Evolutionary conservation across 2,888 invertebrate genomes (phyloP), one percentile per base, ranked within the genome.

Genomic region (Tiphia femorata): DNA sequence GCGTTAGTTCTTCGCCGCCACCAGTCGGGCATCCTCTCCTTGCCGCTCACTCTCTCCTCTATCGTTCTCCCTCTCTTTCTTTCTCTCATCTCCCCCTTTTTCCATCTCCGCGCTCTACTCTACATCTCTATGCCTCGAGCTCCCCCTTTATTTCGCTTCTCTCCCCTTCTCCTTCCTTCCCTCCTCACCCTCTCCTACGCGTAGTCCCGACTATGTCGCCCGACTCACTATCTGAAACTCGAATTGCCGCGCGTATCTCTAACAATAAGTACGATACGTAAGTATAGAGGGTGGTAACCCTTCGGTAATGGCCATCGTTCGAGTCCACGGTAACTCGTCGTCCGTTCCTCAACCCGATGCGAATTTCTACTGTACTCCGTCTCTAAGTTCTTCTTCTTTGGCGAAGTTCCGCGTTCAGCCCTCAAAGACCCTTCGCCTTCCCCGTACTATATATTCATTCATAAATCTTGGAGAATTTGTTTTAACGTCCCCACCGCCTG

Each of bases 181-280:
- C 2, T 8, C 1, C 33, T 33, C 33, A 14, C 1, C 50, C 43
- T 7, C 51, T 48, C 10, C 43, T 50, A 33, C 30, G 17, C 17
- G 19, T 19, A 19, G 33, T n/a, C n/a, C n/a, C n/a, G n/a, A n/a
- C 46, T 46, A 46, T 16, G 21, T 46, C 46, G 46, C 14, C 43
- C 56, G 54, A 58, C 46, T 60, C 60, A 47, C 56, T 48, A 42
- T 49, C 54, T 25, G 41, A 14, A 60, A 64, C 54, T 67, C 62
- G 63, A 70, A 73, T 67, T 64, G 63, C 64, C 64, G 54, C 60
- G 55, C 51, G 49, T 59, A 56, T 50, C 54, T 48, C 35, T 30
- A 42, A 23, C 37, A 51, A 48, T 46, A 49, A 61, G 40, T 35
- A 30, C 44, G 56, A 61, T 67, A 51, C 42, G 48, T 54, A 46